These are phyloP conservation scores for Ptychodera flava DNA, from an alignment of 35 echinoderm and acorn worm genomes.

Conservation along the genomic window DNA sequence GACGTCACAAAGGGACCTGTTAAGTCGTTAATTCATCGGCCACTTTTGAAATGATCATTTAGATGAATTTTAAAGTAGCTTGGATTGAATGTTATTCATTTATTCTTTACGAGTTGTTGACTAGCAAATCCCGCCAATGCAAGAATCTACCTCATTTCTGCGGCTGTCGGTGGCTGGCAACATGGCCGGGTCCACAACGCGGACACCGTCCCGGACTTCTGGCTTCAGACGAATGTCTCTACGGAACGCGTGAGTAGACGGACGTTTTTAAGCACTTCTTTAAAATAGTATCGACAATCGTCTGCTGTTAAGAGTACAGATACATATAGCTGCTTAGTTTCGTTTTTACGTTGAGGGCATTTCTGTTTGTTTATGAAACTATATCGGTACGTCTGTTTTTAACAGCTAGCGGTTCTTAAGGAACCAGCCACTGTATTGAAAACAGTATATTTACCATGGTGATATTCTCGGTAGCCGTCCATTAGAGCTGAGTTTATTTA, in stretches of 20 bases:
- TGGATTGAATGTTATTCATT: not conserved
- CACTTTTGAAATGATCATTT: not conserved
- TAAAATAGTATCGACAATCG: no score
- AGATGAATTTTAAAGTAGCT: not conserved
- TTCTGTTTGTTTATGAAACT: no score
- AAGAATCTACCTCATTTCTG: not conserved
- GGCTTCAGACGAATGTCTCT: not conserved
- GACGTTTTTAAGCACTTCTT: no score
- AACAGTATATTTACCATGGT: no score
- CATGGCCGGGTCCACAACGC: not conserved
- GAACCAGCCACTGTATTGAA: no score
- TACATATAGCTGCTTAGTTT: no score
- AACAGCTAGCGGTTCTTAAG: no score
- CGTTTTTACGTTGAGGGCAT: no score
- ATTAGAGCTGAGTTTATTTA: no score
- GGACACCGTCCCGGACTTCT: not conserved
- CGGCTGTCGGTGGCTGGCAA: not conserved
- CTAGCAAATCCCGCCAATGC: not conserved
- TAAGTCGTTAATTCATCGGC: not conserved
- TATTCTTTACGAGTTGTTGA: not conserved
- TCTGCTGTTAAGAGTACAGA: no score
- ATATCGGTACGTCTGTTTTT: no score
- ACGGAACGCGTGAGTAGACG: not conserved
- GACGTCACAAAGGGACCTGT: not conserved
- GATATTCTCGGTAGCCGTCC: no score